Evolutionary conservation across 2,797 vertebrate genomes (phyloP).

Genomic region (Fundulus diaphanus): DNA sequence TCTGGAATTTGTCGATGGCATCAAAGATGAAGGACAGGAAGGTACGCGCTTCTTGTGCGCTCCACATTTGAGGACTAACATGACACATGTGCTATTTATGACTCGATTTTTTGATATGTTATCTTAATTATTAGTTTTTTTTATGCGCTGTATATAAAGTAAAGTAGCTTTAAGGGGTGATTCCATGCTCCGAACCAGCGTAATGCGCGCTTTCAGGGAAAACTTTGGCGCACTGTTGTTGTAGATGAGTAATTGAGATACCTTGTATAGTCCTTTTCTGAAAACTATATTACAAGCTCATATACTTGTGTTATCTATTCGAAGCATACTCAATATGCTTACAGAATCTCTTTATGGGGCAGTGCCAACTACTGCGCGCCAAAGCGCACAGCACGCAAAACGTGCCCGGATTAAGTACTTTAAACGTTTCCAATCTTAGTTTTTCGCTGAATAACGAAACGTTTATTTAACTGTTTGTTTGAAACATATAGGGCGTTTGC

Average conservation of each 20-base stretch:
- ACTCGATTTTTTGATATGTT: conserved; percentile 7
- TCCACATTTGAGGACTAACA: conserved; percentile 33
- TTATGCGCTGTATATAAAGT: not conserved
- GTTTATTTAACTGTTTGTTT: not conserved
- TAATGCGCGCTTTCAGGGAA: conserved; percentile 25
- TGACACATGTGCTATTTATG: conserved; percentile 19
- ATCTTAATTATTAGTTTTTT: conserved; percentile 3
- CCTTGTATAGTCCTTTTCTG: not conserved
- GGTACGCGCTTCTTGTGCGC: conserved; percentile 82
- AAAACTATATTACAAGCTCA: not conserved
- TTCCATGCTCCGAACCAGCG: conserved; percentile 1
- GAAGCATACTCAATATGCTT: not conserved
- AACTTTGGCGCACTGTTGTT: conserved; percentile 13
- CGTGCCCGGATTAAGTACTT: not conserved
- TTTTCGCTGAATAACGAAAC: not conserved
- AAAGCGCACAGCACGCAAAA: conserved; percentile 48
- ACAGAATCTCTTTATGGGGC: conserved; percentile 1
- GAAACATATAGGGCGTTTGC: not conserved
- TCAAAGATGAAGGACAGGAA: conserved; percentile 93
- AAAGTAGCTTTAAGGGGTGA: conserved; percentile 14
- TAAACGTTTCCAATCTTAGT: not conserved
- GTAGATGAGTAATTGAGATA: not conserved
- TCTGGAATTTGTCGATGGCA: conserved; percentile 80
- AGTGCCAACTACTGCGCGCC: conserved; percentile 50
- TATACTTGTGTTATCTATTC: not conserved